Evolutionary conservation across 2,113 vertebrate genomes (phyloP).

Genomic region (Pelmatolapia mariae): DNA sequence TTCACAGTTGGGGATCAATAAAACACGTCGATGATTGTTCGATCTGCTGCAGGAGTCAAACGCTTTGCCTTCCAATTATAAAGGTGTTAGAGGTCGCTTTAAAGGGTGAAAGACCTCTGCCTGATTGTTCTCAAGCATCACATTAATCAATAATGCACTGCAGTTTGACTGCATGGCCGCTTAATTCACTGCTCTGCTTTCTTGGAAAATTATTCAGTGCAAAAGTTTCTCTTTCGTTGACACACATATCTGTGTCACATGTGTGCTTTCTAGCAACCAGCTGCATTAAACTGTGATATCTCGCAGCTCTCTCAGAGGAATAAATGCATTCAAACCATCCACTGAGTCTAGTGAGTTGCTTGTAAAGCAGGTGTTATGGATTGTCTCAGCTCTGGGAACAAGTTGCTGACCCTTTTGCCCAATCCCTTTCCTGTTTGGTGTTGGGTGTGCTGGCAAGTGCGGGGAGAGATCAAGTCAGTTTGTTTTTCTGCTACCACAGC

Average conservation of each 20-base stretch:
- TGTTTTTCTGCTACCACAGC: conserved; percentile 45
- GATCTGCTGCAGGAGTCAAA: conserved; percentile 50
- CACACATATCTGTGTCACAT: not conserved
- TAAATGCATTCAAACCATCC: conserved; percentile 17
- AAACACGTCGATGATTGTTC: conserved; percentile 44
- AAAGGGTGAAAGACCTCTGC: conserved; percentile 23
- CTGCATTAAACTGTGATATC: not conserved
- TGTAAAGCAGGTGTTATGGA: conserved; percentile 62
- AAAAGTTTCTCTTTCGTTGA: not conserved
- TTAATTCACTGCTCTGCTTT: not conserved
- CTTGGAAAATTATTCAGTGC: not conserved
- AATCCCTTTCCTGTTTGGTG: conserved; percentile 71
- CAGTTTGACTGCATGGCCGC: not conserved
- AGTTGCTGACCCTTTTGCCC: conserved; percentile 63
- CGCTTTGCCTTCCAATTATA: conserved; percentile 51
- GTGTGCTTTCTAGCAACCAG: conserved; percentile 14
- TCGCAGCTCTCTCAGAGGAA: not conserved
- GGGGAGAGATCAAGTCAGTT: conserved; percentile 36
- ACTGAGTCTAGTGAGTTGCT: not conserved
- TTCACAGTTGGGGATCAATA: conserved; percentile 53
- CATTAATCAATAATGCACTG: conserved; percentile 37
- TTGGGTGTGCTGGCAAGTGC: conserved; percentile 8
- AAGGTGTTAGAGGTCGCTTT: conserved; percentile 51
- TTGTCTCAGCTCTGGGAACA: conserved; percentile 63
- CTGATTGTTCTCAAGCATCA: conserved; percentile 25